Conservation (phyloP, 1,140 invertebrate genomes). For the Anastrepha obliqua region DNA sequence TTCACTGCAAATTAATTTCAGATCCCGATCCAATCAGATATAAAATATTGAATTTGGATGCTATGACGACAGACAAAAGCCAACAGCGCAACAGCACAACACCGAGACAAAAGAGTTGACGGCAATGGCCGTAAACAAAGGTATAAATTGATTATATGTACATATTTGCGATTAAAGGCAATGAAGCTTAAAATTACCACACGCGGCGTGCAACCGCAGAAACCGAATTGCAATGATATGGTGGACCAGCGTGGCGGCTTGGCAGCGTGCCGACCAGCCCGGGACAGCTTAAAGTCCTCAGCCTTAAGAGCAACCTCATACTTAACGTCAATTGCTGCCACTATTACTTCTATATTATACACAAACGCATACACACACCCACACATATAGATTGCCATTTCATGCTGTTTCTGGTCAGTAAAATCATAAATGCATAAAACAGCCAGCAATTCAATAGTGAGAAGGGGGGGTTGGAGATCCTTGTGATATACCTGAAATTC, state of each 20-base stretch:
- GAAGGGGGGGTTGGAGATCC: not conserved
- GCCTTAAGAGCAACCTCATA: not conserved
- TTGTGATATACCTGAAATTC: not conserved
- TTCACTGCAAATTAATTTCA: not conserved
- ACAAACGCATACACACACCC: not conserved
- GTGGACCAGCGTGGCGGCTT: not conserved
- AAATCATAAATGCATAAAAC: constrained; percentile 16
- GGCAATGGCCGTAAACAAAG: not conserved
- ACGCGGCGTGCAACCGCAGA: constrained; percentile 28
- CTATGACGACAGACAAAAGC: constrained; percentile 29
- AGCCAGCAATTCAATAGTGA: not conserved
- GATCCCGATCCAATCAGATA: not conserved
- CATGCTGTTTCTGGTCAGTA: not conserved
- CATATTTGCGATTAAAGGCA: constrained; percentile 43
- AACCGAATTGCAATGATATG: constrained; percentile 28
- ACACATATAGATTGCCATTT: not conserved
- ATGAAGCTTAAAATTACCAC: constrained; percentile 50
- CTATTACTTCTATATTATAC: not conserved
- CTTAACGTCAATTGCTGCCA: constrained; percentile 15
- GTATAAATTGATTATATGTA: constrained; percentile 26
- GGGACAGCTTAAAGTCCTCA: constrained; percentile 3
- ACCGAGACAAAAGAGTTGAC: not conserved
- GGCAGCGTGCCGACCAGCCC: not conserved
- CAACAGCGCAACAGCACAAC: not conserved
- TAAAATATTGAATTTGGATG: not conserved